Conservation (phyloP, 2,113 vertebrate genomes). For the Archocentrus centrarchus region DNA sequence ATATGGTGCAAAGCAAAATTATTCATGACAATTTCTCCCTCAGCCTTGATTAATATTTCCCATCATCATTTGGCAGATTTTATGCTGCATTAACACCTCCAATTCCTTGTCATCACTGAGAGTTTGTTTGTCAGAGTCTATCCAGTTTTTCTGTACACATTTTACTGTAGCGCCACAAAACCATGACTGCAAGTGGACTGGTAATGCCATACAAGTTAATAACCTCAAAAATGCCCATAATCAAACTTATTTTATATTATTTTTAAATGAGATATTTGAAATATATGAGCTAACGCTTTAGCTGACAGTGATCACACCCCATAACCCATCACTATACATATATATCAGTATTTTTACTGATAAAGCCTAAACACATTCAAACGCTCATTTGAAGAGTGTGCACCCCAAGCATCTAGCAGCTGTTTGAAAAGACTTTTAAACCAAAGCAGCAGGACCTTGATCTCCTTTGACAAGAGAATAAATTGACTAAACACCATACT, state of each 20-base stretch:
- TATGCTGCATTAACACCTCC: constrained; percentile 42
- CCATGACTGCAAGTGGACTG: background rate
- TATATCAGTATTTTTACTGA: constrained; percentile 1
- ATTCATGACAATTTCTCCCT: constrained; percentile 49
- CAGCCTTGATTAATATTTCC: constrained; percentile 16
- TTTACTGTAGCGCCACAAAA: constrained; percentile 21
- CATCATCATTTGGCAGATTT: constrained; percentile 38
- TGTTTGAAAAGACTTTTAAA: constrained; percentile 18
- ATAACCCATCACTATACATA: background rate
- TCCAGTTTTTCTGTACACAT: background rate
- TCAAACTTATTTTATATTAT: constrained; percentile 6
- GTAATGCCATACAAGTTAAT: constrained; percentile 7
- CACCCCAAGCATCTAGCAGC: constrained; percentile 1
- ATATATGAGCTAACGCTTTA: background rate
- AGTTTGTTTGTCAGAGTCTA: background rate
- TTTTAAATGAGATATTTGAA: constrained; percentile 16
- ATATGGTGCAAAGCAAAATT: constrained; percentile 33
- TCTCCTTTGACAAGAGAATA: constrained; percentile 41
- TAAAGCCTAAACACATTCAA: constrained; percentile 8
- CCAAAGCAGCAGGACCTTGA: constrained; percentile 38
- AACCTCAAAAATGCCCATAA: constrained; percentile 1
- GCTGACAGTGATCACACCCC: background rate
- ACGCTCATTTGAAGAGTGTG: background rate
- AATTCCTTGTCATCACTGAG: constrained; percentile 33
- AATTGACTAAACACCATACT: constrained; percentile 35